Conservation (phyloP, 2,113 vertebrate species). For the Garra rufa region DNA sequence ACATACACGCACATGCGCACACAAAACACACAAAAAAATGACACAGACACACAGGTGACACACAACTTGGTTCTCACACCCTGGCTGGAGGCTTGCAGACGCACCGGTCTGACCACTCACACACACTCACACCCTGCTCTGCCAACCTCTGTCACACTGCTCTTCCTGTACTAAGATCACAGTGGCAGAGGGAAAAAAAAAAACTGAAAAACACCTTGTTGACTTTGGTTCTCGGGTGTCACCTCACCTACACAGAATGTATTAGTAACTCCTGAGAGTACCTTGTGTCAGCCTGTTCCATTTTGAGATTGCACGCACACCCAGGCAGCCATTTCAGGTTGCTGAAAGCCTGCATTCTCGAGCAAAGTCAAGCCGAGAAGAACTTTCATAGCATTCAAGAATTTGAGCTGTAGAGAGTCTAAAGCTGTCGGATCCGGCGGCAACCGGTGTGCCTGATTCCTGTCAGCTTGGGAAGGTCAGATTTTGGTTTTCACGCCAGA, state of each 20-base stretch:
- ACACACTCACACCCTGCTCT: conserved; percentile 58
- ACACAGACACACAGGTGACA: conserved; percentile 39
- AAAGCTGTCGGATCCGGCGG: background rate
- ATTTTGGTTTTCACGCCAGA: background rate
- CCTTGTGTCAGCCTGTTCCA: conserved; percentile 47
- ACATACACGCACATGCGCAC: conserved; percentile 35
- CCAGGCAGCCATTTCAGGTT: conserved; percentile 42
- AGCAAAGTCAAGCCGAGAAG: conserved; percentile 25
- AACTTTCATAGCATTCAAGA: conserved; percentile 34
- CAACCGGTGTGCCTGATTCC: background rate
- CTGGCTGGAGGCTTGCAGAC: conserved; percentile 66
- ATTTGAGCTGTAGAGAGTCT: conserved; percentile 5
- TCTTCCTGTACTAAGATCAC: conserved; percentile 41
- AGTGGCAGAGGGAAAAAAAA: conserved; percentile 36
- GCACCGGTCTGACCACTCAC: conserved; percentile 76
- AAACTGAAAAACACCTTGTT: conserved; percentile 42
- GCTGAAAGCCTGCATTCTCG: conserved; percentile 22
- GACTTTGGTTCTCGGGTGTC: conserved; percentile 53
- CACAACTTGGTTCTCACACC: conserved; percentile 67
- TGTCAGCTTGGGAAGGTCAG: conserved; percentile 19
- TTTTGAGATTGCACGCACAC: conserved; percentile 36
- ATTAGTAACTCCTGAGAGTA: conserved; percentile 42
- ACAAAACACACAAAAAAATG: conserved; percentile 32
- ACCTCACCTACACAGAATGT: conserved; percentile 54
- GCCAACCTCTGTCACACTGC: conserved; percentile 63